Evolutionary conservation across 2,888 invertebrate species (phyloP), one percentile per base, ranked within the genome.

Genomic region (Ellobium chinense): DNA sequence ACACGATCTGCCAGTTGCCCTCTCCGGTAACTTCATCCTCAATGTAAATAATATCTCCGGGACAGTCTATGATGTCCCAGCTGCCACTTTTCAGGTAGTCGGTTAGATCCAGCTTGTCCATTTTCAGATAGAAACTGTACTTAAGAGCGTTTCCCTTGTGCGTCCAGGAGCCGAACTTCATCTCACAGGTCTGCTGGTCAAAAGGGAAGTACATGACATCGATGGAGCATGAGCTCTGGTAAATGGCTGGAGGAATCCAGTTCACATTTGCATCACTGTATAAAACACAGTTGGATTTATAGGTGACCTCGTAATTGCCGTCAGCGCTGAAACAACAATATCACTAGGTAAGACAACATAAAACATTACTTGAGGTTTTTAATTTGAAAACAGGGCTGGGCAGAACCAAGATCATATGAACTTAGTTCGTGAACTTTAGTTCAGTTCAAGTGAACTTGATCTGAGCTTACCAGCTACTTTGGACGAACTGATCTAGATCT

Each of bases 231-330:
- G 99, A 99, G 93, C 98, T 98, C 95, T 97, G 98, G 94, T 99
- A 99, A 93, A 99, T 99, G 80, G 99, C 99, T 65, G 99, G 99
- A 7, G 99, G 99, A 58, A 99, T 98, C 99, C 99, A 99, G 66
- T 99, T 95, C 36, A 99, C 92, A 94, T 97, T 96, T 46, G 99
- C 99, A 87, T 96, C 96, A n/a, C 97, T 97, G 94, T 98, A 98
- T 89, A 99, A 98, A 83, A 99, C 95, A 37, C 99, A 98, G 95
- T 99, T 99, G 75, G 99, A 98, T 94, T 99, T 98, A 94, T 99
- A 99, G 87, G 99, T 96, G 82, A 99, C 99, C 94, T 99, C 99
- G 94, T 99, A 99, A 94, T 99, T 99, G 80, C 99, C 99, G 94
- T 99, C 99, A 91, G 99, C 99, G 94, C 99, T 99, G 94, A 65